Conservation (phyloP, 1,140 invertebrate genomes). For the Drosophila nebulosa region DNA sequence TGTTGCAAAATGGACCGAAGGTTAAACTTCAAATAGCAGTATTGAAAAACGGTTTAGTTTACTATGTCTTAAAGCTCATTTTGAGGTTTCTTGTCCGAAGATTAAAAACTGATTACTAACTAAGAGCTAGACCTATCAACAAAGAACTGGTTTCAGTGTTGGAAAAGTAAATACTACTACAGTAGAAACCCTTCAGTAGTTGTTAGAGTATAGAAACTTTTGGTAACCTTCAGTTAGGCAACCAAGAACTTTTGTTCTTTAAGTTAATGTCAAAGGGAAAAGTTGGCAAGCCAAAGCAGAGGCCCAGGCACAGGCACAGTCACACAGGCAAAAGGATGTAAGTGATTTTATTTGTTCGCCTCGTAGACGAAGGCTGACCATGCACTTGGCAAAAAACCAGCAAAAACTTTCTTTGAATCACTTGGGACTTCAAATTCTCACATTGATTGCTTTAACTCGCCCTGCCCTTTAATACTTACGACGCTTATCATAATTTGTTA, state of each 20-base stretch:
- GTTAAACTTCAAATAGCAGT: too few species aligned
- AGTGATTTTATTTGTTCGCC: conserved; percentile 64
- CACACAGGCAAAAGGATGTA: conserved; percentile 51
- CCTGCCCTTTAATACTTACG: conserved; percentile 65
- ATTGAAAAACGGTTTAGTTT: too few species aligned
- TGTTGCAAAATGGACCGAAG: too few species aligned
- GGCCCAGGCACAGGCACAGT: conserved; percentile 41
- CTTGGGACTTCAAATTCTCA: conserved; percentile 14
- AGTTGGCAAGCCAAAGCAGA: conserved; percentile 63
- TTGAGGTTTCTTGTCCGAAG: too few species aligned
- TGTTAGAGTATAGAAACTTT: neutral
- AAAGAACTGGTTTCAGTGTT: too few species aligned
- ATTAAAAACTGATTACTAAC: too few species aligned
- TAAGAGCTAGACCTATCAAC: too few species aligned
- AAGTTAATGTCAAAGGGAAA: conserved; percentile 12
- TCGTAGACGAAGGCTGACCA: conserved; percentile 34
- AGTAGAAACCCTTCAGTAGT: neutral
- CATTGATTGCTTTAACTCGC: conserved; percentile 60
- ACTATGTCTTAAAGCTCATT: too few species aligned
- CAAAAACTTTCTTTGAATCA: conserved; percentile 40
- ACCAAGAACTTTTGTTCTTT: neutral
- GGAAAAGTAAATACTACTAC: too few species aligned
- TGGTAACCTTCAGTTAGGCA: neutral
- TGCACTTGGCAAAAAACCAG: conserved; percentile 59
- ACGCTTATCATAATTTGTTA: conserved; percentile 74